phyloP scores from a whole-genome alignment of 2,113 vertebrate species.

The Procavia capensis region DNA sequence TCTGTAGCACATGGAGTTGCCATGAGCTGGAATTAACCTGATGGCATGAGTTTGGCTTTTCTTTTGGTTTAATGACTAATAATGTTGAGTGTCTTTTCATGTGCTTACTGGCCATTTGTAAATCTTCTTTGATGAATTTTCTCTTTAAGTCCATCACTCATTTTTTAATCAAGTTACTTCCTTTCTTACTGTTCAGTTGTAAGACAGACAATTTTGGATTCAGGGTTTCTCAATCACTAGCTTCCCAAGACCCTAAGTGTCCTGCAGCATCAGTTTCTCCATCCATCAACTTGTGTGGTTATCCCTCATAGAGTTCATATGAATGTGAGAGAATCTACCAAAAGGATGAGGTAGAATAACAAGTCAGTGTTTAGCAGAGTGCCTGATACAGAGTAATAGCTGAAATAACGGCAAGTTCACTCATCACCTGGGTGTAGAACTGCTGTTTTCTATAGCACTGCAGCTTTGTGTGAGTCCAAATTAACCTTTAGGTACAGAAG shows the following conservation, averaged over 20 bases:
- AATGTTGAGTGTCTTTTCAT: too few species aligned
- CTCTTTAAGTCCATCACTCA: too few species aligned
- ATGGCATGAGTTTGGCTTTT: too few species aligned
- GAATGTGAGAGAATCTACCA: not conserved
- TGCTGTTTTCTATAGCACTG: not conserved
- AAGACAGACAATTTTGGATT: not conserved
- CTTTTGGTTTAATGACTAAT: too few species aligned
- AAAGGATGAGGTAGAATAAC: not conserved
- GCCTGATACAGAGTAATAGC: not conserved
- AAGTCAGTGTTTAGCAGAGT: not conserved
- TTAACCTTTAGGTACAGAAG: not conserved
- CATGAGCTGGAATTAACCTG: too few species aligned
- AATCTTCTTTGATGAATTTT: too few species aligned
- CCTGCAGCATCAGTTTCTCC: not conserved
- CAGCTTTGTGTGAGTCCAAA: not conserved
- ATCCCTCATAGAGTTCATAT: not conserved
- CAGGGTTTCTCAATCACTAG: not conserved
- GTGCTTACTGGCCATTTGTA: too few species aligned
- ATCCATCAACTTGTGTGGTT: not conserved
- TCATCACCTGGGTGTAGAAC: not conserved
- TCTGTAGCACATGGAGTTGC: too few species aligned
- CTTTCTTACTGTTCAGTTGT: too few species aligned
- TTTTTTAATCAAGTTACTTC: too few species aligned
- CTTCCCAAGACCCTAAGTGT: not conserved
- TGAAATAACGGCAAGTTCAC: not conserved